A percentile compares a stretch with the other conserved stretches of the same genome.
phyloP scores from a whole-genome alignment of 2,888 invertebrate species.

The Aspidapion aeneum region DNA sequence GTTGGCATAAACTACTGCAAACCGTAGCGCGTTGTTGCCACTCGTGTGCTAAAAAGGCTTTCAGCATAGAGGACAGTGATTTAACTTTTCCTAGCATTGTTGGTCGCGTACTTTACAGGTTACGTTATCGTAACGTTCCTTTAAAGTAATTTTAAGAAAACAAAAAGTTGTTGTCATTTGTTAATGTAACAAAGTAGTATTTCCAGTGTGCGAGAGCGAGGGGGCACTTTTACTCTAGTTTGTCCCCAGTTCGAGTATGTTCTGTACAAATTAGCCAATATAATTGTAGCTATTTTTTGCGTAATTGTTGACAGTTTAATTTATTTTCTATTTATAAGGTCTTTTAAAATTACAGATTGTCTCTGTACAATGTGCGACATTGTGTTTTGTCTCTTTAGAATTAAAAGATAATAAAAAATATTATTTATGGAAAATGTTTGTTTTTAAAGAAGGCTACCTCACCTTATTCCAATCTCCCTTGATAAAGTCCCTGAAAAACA shows the following conservation, averaged over 20 bases:
- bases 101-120: not conserved
- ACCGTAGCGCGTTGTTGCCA: no score
- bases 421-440: conserved; percentile 5
- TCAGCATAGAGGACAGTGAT: no score
- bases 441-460: conserved; percentile 7
- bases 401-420: conserved; percentile 1
- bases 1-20: no score
- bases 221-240: not conserved
- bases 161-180: not conserved
- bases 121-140: conserved; percentile 1
- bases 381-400: conserved; percentile 11
- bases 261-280: conserved; percentile 41
- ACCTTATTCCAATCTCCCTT: no score
- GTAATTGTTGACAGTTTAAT: conserved; percentile 26
- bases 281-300: no score
- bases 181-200: conserved; percentile 21
- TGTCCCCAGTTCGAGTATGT: conserved; percentile 13
- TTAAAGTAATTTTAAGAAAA: no score
- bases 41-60: no score
- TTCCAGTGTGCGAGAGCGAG: conserved; percentile 21
- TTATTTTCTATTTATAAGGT: conserved; percentile 30
- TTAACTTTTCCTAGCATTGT: no score
- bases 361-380: conserved; percentile 32
- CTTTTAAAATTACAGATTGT: conserved; percentile 22
- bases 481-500: no score